Conservation (phyloP, 2,888 invertebrate species). For the Unio delphinus region DNA sequence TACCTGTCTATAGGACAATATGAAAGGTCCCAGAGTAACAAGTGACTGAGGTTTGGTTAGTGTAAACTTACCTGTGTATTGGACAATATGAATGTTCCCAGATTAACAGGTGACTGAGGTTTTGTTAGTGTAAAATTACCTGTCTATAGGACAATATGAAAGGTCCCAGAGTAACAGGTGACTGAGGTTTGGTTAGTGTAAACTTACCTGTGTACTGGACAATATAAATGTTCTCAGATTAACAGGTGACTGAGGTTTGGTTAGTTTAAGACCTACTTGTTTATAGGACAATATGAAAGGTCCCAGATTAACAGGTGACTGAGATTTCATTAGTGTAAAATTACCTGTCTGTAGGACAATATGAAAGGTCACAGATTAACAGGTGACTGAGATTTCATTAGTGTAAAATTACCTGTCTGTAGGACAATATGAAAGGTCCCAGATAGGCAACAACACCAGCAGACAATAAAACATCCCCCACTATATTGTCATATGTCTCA, state of each 20-base stretch:
- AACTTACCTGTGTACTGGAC: slow-evolving; percentile 64
- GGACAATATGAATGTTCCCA: too few species aligned
- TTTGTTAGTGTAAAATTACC: slow-evolving; percentile 29
- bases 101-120: too few species aligned
- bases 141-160: slow-evolving; percentile 68
- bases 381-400: too few species aligned
- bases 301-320: slow-evolving; percentile 52
- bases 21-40: too few species aligned
- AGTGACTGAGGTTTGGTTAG: too few species aligned
- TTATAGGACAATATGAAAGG: slow-evolving; percentile 68
- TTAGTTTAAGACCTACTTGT: slow-evolving; percentile 46
- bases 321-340: not conserved
- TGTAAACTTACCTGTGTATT: too few species aligned
- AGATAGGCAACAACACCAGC: slow-evolving; percentile 70
- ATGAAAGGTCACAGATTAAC: slow-evolving; percentile 68
- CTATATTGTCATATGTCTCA: slow-evolving; percentile 69
- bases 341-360: slow-evolving; percentile 66
- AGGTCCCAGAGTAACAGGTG: slow-evolving; percentile 37
- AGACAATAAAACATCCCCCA: slow-evolving; percentile 70
- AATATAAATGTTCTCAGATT: slow-evolving; percentile 62
- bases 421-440: slow-evolving; percentile 68
- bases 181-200: too few species aligned
- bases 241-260: too few species aligned
- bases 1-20: too few species aligned
- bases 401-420: slow-evolving; percentile 59